A percentile compares a stretch with the other conserved stretches of the same genome.
Conservation (phyloP, 1,140 invertebrate species). For the Luehdorfia chinensis region DNA sequence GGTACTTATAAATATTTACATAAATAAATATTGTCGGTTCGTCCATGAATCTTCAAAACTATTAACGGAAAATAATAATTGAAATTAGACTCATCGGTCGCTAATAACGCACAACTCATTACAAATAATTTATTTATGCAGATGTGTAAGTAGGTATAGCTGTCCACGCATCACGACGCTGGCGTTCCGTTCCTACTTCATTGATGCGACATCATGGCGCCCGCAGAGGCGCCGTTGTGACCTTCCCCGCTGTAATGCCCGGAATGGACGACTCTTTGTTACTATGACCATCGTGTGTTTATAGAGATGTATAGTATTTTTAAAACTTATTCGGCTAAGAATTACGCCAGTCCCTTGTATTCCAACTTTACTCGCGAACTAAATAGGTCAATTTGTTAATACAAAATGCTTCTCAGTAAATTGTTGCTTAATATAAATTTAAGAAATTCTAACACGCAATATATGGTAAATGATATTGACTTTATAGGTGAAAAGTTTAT, state of each 20-base stretch:
- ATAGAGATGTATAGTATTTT: background rate
- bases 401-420: too few species aligned
- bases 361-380: too few species aligned
- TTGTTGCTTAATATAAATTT: too few species aligned
- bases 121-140: background rate
- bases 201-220: slow-evolving; percentile 34
- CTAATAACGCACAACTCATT: slow-evolving; percentile 1
- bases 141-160: background rate
- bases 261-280: slow-evolving; percentile 7
- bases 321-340: background rate
- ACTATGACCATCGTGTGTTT: background rate
- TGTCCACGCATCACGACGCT: background rate
- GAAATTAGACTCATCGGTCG: too few species aligned
- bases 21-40: too few species aligned
- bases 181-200: background rate
- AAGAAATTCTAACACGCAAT: too few species aligned
- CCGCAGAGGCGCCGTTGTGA: slow-evolving; percentile 32
- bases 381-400: too few species aligned
- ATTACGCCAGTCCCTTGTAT: background rate
- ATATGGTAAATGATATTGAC: too few species aligned
- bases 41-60: too few species aligned
- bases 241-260: slow-evolving; percentile 1
- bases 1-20: too few species aligned
- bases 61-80: too few species aligned
- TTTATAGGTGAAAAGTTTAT: too few species aligned